A percentile compares a stretch with the other conserved stretches of the same genome.
These are phyloP conservation scores for Microctonus aethiopoides DNA, from an alignment of 2,888 invertebrate genomes.

Conservation along the genomic window DNA sequence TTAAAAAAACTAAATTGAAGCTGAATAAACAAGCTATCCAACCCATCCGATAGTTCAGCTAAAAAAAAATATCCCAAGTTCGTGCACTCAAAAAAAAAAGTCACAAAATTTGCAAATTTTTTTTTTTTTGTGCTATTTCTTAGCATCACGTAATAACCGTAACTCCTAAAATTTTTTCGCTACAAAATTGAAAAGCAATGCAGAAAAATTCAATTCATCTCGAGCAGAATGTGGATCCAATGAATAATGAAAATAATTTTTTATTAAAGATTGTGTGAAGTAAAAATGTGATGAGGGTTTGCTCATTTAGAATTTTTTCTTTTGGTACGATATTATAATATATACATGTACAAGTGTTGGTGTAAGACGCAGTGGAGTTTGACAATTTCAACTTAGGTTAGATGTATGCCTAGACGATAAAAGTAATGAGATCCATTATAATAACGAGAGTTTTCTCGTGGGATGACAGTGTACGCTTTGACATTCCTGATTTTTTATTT, in stretches of 20 bases:
- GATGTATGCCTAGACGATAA: conserved; percentile 63
- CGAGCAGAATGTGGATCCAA: neutral
- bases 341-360: neutral
- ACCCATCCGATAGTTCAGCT: no score
- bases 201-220: neutral
- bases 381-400: conserved; percentile 58
- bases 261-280: neutral
- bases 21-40: no score
- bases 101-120: no score
- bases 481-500: neutral
- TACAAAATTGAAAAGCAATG: no score
- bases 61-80: no score
- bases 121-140: no score
- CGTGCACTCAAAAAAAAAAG: no score
- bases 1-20: no score
- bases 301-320: conserved; percentile 15
- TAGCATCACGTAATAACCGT: no score
- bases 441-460: conserved; percentile 54
- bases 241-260: neutral
- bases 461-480: conserved; percentile 41
- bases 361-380: conserved; percentile 32
- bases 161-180: no score
- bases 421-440: conserved; percentile 66
- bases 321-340: conserved; percentile 47
- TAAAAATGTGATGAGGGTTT: neutral